Base-by-base conservation (phyloP, 2,113 vertebrate genomes). In the Serilophus lunatus region DNA sequence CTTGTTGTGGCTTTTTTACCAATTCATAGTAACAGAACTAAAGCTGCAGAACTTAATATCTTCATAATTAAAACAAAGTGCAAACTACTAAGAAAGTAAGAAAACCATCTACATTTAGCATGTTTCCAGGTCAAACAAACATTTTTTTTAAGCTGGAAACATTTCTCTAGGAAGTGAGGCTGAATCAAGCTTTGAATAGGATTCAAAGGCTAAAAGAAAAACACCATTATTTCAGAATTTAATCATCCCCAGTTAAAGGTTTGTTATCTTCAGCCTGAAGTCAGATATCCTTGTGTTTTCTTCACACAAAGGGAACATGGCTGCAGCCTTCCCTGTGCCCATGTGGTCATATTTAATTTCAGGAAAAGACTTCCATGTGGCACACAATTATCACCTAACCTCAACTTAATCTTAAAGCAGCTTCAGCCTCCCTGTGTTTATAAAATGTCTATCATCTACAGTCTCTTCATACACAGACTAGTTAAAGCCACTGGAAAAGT, bases 401-500 rank as follows among this genome's bases (percentile, higher is more conserved):
- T 79, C 54, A 78, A 50, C 45, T 51, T 77, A 38, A 26, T 35
- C 88, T 88, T 50, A 90, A 91, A 93, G 75, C 85, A 90, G 50
- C 60, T 93, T 86, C 90, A 93, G 82, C 82, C 56, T 91, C 90
- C 63, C 63, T 49, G 23, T 36, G 28, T 76, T 80, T 61, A n/a
- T 68, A 36, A 86, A 47, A 53, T 25, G 14, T 54, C 75, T 82
- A 88, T 70, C 82, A 91, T 31, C 87, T 88, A 77, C 44, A 82
- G 63, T 82, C 70, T 86, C 64, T 78, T 75, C 11, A 5, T 82
- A 85, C 53, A 85, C 49, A 85, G 63, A 63, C 56, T 50, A 87
- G 50, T 90, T 93, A 86, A 93, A 96, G 83, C 88, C 92, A 94
- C 92, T 98, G 91, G 86, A 95, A 85, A 91, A 97, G 72, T 86